Percentiles rank a stretch among this genome's conserved stretches.
These are phyloP conservation scores for Isurus oxyrinchus DNA, from an alignment of 2,113 vertebrate species.

Conservation along the genomic window DNA sequence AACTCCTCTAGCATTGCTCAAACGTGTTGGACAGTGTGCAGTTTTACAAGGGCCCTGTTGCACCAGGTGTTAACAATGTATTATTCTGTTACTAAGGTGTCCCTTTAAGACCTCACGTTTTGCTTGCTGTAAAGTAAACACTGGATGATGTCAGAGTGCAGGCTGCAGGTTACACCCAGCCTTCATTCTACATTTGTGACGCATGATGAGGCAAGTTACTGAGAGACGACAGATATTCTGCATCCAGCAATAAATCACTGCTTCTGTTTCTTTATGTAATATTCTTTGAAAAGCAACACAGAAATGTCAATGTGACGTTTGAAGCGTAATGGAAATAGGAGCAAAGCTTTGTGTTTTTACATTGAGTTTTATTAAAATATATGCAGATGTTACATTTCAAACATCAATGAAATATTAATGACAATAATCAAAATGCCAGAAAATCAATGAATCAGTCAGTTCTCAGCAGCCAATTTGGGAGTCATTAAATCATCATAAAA, in stretches of 20 bases:
- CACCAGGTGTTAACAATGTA: background rate
- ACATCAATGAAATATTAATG: slow-evolving; percentile 31
- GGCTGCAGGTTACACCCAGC: background rate
- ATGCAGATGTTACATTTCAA: background rate
- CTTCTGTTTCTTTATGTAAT: background rate
- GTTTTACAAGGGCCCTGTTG: background rate
- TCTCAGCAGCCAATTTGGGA: background rate
- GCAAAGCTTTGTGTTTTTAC: background rate
- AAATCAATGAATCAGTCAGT: background rate
- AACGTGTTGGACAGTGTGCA: background rate
- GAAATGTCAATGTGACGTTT: background rate
- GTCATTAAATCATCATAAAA: slow-evolving; percentile 19
- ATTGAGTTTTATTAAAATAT: background rate
- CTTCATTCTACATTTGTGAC: background rate
- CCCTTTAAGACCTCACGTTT: background rate
- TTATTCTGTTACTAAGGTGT: background rate
- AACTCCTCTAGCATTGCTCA: background rate
- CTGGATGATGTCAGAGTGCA: background rate
- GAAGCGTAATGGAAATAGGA: background rate
- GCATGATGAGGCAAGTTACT: background rate
- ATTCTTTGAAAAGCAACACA: background rate
- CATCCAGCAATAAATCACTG: no score
- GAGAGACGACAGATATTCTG: background rate
- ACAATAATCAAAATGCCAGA: background rate
- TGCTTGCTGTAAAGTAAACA: background rate